Conservation (phyloP, 92 coral and sea anemone species). For the Muricea muricata region DNA sequence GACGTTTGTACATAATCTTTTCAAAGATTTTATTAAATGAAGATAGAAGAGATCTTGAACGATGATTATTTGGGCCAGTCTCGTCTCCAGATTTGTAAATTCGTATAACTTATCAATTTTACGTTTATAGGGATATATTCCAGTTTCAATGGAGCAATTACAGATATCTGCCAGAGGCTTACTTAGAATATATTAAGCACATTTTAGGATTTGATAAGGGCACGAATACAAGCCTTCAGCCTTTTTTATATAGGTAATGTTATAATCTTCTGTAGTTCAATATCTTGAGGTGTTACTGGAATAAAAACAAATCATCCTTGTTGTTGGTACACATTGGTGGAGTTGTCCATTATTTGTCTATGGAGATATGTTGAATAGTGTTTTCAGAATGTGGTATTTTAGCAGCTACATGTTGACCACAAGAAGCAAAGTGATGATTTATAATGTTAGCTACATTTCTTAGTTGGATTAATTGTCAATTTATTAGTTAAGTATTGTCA, state of each 20-base stretch:
- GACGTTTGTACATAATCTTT: constrained; percentile 46
- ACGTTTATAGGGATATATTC: constrained; percentile 29
- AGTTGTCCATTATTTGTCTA: neutral
- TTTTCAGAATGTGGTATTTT: neutral
- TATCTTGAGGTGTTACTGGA: neutral
- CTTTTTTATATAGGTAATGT: neutral
- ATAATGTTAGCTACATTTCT: neutral
- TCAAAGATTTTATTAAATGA: constrained; percentile 52
- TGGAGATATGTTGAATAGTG: neutral
- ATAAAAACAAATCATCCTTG: neutral
- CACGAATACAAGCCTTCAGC: constrained; percentile 47
- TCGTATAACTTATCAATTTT: constrained; percentile 39
- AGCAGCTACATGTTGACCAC: neutral
- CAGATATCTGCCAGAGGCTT: constrained; percentile 23
- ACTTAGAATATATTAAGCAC: constrained; percentile 30
- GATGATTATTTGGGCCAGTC: constrained; percentile 19
- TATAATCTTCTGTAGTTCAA: neutral
- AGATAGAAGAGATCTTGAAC: constrained; percentile 48
- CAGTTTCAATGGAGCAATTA: constrained; percentile 40
- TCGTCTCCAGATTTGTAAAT: constrained; percentile 49
- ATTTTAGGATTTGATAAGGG: constrained; percentile 29
- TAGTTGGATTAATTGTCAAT: neutral
- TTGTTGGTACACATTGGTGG: neutral
- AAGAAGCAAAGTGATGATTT: neutral
- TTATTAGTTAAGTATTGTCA: neutral